Evolutionary conservation across 2,113 vertebrate species (phyloP).

Genomic region (Pristiophorus japonicus): DNA sequence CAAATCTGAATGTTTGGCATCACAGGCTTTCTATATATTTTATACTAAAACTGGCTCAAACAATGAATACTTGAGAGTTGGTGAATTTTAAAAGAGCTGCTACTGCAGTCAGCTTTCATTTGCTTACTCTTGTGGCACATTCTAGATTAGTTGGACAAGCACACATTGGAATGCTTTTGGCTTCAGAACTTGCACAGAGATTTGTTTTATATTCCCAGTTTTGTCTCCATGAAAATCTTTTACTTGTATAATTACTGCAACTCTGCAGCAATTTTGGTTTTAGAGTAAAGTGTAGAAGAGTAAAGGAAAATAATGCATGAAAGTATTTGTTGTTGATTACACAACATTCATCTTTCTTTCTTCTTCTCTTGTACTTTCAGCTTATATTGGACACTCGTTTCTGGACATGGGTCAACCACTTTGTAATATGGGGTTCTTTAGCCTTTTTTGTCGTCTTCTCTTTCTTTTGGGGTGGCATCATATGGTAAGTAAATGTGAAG

Average conservation of each 20-base stretch:
- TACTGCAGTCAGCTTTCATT: not conserved
- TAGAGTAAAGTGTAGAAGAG: not conserved
- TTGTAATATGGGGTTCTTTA: constrained; percentile 96
- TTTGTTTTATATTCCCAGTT: not conserved
- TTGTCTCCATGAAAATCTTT: not conserved
- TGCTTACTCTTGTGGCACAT: not conserved
- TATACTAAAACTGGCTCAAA: not conserved
- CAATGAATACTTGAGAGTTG: not conserved
- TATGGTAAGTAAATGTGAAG: constrained; percentile 69
- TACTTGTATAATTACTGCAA: not conserved
- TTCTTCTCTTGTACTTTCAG: constrained; percentile 52
- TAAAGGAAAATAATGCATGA: not conserved
- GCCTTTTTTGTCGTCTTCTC: constrained; percentile 96
- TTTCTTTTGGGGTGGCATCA: constrained; percentile 97
- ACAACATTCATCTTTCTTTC: not conserved
- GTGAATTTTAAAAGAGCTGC: not conserved
- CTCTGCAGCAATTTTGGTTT: not conserved
- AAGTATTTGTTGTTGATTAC: not conserved
- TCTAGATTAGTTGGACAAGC: not conserved
- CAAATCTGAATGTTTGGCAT: not conserved
- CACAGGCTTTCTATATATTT: not conserved
- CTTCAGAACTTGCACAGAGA: not conserved
- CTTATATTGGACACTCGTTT: constrained; percentile 88
- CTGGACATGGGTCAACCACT: constrained; percentile 98
- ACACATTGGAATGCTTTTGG: not conserved